Base-by-base conservation (phyloP, 1,140 invertebrate species). In the Vanessa tameamea region DNA sequence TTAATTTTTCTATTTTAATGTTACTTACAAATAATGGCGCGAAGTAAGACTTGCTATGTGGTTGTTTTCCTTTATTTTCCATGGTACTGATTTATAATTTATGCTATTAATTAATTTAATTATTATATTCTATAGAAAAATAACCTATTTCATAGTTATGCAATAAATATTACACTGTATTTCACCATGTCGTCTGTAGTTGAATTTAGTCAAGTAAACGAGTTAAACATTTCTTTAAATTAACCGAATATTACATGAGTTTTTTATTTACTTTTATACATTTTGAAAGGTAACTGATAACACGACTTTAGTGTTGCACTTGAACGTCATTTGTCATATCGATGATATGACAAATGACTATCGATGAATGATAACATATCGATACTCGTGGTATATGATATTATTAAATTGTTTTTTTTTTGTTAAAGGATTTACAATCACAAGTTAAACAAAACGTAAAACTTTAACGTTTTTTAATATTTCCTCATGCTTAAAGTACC, bases 11-110 rank as follows among this genome's bases (percentile, higher is more conserved):
- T 6, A 31, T 43, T 8, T 43, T 9, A 6, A 43, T 11, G 7
- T 3, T 23, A 85, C 83, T 79, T 78, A 87, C 83, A 47, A 84
- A 71, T 61, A 87, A 64, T 2, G 83, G 83, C 31, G 82, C 73
- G 1, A 83, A 66, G 67, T 85, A 84, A 4, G 81, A 76, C 51
- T 78, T 82, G 4, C 71, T 47, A 16, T 76, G 64, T 68, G 73
- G 79, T 5, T 67, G n/a, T 31, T 71, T 71, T 3, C 67, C 69
- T 63, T 50, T 14, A 16, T 48, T 26, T n/a, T 73, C 78, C 82
- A 84, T 83, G 11, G 16, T 4, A 37, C 78, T 64, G 15, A 64
- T 8, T 64, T 43, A 23, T 1, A 31, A 1, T 31, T 31, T 31
- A 31, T 31, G 16, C 69, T 74, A 72, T 23, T 69, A 63, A 64